Evolutionary conservation across 2,888 invertebrate genomes (phyloP).

Genomic region (Ennomos quercinarius): DNA sequence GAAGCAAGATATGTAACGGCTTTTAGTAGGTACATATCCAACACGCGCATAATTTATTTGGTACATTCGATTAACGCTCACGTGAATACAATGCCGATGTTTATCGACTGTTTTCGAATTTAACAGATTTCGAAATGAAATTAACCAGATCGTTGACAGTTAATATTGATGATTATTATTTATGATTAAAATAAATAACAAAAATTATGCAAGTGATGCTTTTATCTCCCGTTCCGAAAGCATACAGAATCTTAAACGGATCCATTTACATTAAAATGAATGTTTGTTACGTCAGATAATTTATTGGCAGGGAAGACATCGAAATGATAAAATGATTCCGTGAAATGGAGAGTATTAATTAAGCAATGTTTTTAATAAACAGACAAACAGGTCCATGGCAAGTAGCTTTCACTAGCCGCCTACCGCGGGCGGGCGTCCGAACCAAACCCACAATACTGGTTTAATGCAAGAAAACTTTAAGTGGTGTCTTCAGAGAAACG

Average conservation of each 20-base stretch:
- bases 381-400: constrained; percentile 54
- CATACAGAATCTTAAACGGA: constrained; percentile 23
- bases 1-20: constrained; percentile 56
- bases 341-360: constrained; percentile 59
- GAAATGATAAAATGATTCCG: constrained; percentile 42
- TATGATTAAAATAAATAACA: constrained; percentile 30
- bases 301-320: constrained; percentile 22
- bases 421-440: constrained; percentile 53
- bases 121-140: constrained; percentile 49
- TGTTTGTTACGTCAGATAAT: constrained; percentile 30
- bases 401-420: constrained; percentile 74
- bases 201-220: constrained; percentile 29
- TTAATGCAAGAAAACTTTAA: constrained; percentile 46
- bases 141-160: constrained; percentile 50
- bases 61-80: constrained; percentile 61
- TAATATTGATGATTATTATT: constrained; percentile 23
- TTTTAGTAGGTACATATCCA: constrained; percentile 51
- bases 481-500: constrained; percentile 43
- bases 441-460: constrained; percentile 51
- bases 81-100: constrained; percentile 72
- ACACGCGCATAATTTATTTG: constrained; percentile 50
- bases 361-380: constrained; percentile 63
- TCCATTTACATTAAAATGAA: constrained; percentile 24
- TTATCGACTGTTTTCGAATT: constrained; percentile 51
- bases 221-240: constrained; percentile 23